These are phyloP conservation scores for Fissipunctia ypsillon DNA, from an alignment of 2,888 invertebrate species.

Conservation along the genomic window DNA sequence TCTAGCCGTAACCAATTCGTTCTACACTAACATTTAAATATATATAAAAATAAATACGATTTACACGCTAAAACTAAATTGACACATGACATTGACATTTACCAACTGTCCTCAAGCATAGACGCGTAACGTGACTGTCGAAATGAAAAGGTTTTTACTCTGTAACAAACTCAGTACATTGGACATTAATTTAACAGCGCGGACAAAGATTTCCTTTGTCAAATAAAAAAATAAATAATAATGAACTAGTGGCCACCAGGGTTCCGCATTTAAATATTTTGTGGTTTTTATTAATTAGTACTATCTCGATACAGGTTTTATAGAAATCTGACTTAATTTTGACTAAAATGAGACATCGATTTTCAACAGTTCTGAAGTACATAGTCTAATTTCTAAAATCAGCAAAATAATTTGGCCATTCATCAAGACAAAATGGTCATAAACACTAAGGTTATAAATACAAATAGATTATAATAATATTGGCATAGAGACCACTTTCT, in stretches of 20 bases:
- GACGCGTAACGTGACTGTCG: conserved; percentile 23
- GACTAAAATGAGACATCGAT: neutral
- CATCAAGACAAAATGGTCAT: neutral
- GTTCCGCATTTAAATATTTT: conserved; percentile 41
- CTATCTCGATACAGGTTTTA: neutral
- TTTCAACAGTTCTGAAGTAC: neutral
- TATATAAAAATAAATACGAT: conserved; percentile 50
- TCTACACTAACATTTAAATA: conserved; percentile 46
- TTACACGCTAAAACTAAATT: conserved; percentile 37
- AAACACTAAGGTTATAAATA: neutral
- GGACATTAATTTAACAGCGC: conserved; percentile 51
- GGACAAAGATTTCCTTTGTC: conserved; percentile 50
- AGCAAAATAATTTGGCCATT: neutral
- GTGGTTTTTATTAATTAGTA: neutral
- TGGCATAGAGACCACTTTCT: conserved; percentile 28
- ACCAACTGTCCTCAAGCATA: conserved; percentile 29
- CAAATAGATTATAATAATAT: conserved; percentile 9
- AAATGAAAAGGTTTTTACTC: conserved; percentile 56
- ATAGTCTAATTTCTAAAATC: neutral
- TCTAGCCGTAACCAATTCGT: conserved; percentile 16
- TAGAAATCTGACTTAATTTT: neutral
- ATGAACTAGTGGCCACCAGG: neutral
- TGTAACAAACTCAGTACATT: conserved; percentile 49
- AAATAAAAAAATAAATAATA: conserved; percentile 32
- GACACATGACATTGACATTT: conserved; percentile 63